Evolutionary conservation across 2,797 vertebrate species (phyloP).

Genomic region (Podargus strigoides): DNA sequence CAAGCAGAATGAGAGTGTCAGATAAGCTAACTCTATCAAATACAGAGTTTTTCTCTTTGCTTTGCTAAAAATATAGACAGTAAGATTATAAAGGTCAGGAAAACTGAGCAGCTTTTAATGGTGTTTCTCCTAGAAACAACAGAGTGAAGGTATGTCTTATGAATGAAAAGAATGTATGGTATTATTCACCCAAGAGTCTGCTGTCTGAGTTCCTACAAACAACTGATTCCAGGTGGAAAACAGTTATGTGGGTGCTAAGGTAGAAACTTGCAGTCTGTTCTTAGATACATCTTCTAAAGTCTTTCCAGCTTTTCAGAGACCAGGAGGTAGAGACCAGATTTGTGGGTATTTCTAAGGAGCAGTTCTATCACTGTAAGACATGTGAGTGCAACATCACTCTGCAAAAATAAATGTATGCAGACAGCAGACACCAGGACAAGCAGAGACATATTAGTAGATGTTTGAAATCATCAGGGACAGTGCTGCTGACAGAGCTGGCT

Average conservation of each 20-base stretch:
- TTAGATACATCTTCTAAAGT: neutral
- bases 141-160: neutral
- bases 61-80: neutral
- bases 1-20: neutral
- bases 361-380: neutral
- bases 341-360: neutral
- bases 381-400: rapidly evolving
- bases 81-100: neutral
- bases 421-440: neutral
- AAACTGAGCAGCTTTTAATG: neutral
- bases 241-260: neutral
- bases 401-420: neutral
- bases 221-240: neutral
- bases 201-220: neutral
- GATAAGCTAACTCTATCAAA: neutral
- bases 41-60: neutral
- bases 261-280: neutral
- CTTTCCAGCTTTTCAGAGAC: neutral
- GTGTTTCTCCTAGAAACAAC: neutral
- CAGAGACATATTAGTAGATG: neutral
- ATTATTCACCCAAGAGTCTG: neutral
- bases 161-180: neutral
- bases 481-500: neutral
- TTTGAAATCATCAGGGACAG: neutral
- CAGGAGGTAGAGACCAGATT: neutral